These are phyloP conservation scores for Eupristina koningsbergeri DNA, from an alignment of 1,140 invertebrate species.

Conservation along the genomic window DNA sequence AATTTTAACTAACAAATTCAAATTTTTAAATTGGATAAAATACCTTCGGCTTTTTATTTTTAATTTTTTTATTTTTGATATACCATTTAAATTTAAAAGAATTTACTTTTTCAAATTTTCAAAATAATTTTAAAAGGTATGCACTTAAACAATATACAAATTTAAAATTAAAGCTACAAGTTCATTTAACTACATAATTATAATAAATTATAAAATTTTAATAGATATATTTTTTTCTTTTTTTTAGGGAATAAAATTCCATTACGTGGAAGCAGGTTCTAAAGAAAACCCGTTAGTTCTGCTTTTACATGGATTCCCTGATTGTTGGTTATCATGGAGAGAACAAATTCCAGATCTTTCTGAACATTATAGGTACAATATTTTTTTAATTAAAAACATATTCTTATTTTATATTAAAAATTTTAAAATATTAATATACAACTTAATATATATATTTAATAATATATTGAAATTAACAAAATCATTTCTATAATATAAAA, in stretches of 20 bases:
- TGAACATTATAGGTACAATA: constrained; percentile 72
- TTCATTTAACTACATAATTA: not conserved
- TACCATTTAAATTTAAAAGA: no score
- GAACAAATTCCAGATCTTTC: constrained; percentile 77
- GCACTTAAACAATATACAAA: no score
- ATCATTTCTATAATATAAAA: no score
- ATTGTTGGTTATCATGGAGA: constrained; percentile 82
- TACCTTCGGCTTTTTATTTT: no score
- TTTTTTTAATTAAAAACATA: constrained; percentile 26
- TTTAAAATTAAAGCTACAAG: not conserved
- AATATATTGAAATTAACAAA: no score
- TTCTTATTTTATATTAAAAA: constrained; percentile 8
- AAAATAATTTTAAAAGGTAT: no score
- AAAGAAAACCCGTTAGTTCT: constrained; percentile 77
- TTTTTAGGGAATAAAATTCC: constrained; percentile 80
- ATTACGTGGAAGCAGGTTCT: constrained; percentile 82
- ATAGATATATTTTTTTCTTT: no score
- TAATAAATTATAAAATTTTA: not conserved
- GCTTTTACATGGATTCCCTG: constrained; percentile 85
- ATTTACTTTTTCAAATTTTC: no score
- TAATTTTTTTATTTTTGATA: no score
- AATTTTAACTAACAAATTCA: not conserved
- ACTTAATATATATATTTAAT: no score
- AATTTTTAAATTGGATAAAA: no score
- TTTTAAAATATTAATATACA: no score